These are phyloP conservation scores for Alviniconcha marisindica DNA, from an alignment of 1,140 invertebrate genomes.

Conservation along the genomic window DNA sequence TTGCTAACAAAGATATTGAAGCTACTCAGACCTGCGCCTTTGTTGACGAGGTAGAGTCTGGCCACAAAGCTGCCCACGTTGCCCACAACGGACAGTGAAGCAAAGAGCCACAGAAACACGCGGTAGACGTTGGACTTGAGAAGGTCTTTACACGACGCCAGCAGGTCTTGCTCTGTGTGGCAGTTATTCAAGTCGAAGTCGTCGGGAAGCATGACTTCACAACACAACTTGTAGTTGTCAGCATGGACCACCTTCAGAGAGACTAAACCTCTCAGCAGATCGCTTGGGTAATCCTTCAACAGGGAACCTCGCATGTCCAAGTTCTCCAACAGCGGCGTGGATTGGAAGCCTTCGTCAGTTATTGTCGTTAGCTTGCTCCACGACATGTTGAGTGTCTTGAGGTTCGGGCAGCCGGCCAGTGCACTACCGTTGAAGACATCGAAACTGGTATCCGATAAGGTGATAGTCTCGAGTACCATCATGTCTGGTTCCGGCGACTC, in stretches of 20 bases:
- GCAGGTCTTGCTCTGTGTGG: constrained; percentile 24
- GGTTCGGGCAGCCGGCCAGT: not conserved
- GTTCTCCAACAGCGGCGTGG: not conserved
- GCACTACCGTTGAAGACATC: not conserved
- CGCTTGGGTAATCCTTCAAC: constrained; percentile 18
- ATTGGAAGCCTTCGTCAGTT: not conserved
- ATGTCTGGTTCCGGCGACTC: not conserved
- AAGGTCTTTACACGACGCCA: constrained; percentile 56
- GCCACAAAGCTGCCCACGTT: constrained; percentile 41
- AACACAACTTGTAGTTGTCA: constrained; percentile 50
- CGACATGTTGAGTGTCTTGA: constrained; percentile 16
- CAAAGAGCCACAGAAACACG: constrained; percentile 51
- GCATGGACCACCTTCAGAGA: constrained; percentile 39
- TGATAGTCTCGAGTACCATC: not conserved
- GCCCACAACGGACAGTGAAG: constrained; percentile 44
- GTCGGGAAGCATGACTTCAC: constrained; percentile 26
- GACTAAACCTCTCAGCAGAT: constrained; percentile 39
- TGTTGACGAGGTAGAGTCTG: constrained; percentile 27
- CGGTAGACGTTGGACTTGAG: constrained; percentile 39
- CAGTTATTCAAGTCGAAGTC: not conserved
- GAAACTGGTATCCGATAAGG: not conserved
- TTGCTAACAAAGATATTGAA: constrained; percentile 54
- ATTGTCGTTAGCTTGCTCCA: not conserved
- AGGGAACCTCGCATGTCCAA: constrained; percentile 37
- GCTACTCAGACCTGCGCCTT: constrained; percentile 42